Evolutionary conservation across 1,140 invertebrate genomes (phyloP).

Genomic region (Drosophila lacertosa): DNA sequence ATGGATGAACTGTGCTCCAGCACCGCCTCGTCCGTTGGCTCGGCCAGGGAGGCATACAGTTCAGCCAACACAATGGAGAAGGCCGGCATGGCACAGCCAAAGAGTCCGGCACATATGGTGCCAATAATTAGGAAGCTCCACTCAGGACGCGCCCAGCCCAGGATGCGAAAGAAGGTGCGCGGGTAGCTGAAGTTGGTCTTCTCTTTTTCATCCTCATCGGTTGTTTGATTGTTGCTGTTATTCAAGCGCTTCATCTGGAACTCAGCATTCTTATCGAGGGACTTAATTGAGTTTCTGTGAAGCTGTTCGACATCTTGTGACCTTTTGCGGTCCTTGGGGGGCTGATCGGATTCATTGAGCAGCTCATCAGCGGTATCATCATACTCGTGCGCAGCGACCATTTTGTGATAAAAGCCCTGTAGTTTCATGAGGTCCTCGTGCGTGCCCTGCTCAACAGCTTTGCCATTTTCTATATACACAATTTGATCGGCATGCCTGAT

Average conservation of each 20-base stretch:
- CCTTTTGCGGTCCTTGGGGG: slow-evolving; percentile 87
- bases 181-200: slow-evolving; percentile 47
- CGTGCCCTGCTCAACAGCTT: slow-evolving; percentile 91
- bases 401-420: slow-evolving; percentile 88
- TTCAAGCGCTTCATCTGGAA: slow-evolving; percentile 68
- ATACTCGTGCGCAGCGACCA: slow-evolving; percentile 87
- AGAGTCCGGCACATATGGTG: slow-evolving; percentile 88
- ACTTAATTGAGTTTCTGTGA: slow-evolving; percentile 30
- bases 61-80: slow-evolving; percentile 94
- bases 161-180: slow-evolving; percentile 86
- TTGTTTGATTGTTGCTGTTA: slow-evolving; percentile 3
- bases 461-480: slow-evolving; percentile 89
- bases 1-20: slow-evolving; percentile 87
- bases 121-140: slow-evolving; percentile 90
- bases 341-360: slow-evolving; percentile 86
- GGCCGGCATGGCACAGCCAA: slow-evolving; percentile 90
- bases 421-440: slow-evolving; percentile 90
- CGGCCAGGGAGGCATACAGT: slow-evolving; percentile 87
- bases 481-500: slow-evolving; percentile 93
- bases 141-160: slow-evolving; percentile 90
- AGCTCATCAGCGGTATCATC: slow-evolving; percentile 75
- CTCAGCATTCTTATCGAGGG: slow-evolving; percentile 60
- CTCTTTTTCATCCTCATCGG: background rate
- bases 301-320: slow-evolving; percentile 48
- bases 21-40: slow-evolving; percentile 86